A percentile compares a stretch with the other conserved stretches of the same genome.
Conservation (phyloP, 2,113 vertebrate genomes). For the Chlorodrepanis virens region DNA sequence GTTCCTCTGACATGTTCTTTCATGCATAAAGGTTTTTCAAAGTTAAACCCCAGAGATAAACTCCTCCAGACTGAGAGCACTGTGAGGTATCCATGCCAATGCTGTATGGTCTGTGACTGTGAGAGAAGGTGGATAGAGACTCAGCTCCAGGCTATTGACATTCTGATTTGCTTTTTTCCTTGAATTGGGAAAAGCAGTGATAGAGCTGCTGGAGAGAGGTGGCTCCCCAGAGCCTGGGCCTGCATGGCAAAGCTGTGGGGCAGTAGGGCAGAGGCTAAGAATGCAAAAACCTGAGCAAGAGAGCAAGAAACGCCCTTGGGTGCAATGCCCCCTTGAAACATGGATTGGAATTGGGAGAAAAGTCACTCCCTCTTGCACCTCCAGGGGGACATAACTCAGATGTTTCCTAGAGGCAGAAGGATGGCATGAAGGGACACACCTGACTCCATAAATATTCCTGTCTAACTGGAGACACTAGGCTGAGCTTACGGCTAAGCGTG, state of each 20-base stretch:
- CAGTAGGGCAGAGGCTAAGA: not conserved
- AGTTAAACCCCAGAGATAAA: not conserved
- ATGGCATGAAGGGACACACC: not conserved
- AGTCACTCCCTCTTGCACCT: not conserved
- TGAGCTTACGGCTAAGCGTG: not conserved
- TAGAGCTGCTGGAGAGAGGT: not conserved
- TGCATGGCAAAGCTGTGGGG: not conserved
- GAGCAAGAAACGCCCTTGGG: not conserved
- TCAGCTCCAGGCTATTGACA: not conserved
- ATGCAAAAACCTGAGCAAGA: not conserved
- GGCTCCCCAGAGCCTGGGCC: not conserved
- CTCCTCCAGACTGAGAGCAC: not conserved
- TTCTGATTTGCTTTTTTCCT: not conserved
- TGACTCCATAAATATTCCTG: conserved; percentile 19
- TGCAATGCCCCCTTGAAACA: not conserved
- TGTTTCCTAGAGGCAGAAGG: not conserved
- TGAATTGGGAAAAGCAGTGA: not conserved
- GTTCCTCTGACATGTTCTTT: not conserved
- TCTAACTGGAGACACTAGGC: not conserved
- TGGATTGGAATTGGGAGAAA: not conserved
- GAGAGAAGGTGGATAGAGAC: not conserved
- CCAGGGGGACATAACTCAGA: not conserved
- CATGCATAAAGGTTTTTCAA: not conserved
- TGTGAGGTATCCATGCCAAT: not conserved
- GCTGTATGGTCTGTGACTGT: not conserved